Conservation (phyloP, 2,113 vertebrate genomes). For the Nerophis lumbriciformis region DNA sequence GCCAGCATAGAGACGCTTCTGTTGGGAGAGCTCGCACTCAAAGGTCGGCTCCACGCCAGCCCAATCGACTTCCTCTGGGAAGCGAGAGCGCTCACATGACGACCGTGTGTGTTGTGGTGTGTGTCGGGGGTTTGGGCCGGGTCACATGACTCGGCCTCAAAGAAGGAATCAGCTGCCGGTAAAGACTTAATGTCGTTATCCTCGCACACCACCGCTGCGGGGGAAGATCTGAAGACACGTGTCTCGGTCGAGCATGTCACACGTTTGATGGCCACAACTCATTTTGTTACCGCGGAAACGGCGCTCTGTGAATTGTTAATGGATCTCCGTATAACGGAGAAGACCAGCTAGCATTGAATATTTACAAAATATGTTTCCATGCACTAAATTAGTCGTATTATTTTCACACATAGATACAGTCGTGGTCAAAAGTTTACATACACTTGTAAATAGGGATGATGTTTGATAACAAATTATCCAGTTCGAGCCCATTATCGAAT, state of each 20-base stretch:
- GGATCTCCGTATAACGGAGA: too few relatives aligned
- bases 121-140: not conserved
- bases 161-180: not conserved
- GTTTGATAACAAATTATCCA: too few relatives aligned
- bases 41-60: conserved; percentile 49
- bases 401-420: too few relatives aligned
- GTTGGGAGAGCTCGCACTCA: conserved; percentile 55
- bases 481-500: too few relatives aligned
- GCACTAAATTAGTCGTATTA: too few relatives aligned
- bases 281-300: not conserved
- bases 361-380: too few relatives aligned
- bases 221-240: not conserved
- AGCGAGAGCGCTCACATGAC: conserved; percentile 5
- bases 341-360: too few relatives aligned
- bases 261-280: not conserved
- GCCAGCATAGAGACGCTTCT: conserved; percentile 58
- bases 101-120: conserved; percentile 3
- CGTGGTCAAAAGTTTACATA: too few relatives aligned
- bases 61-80: conserved; percentile 58
- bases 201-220: not conserved
- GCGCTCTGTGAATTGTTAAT: too few relatives aligned
- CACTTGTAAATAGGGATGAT: too few relatives aligned
- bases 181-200: conserved; percentile 3
- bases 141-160: conserved; percentile 4
- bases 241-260: not conserved